Conservation (phyloP, 2,113 vertebrate genomes). For the Noturus placidus region DNA sequence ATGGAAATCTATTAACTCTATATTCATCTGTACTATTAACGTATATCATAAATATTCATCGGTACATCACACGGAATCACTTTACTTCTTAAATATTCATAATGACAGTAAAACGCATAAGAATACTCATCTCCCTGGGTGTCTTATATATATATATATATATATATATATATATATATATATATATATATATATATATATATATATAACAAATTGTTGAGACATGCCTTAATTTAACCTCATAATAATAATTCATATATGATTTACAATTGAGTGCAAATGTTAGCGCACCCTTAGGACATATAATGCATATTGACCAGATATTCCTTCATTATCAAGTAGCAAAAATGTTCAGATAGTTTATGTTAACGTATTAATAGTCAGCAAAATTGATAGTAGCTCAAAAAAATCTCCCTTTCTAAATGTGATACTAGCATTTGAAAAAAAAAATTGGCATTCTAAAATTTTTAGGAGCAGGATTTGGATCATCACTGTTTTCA, state of each 20-base stretch:
- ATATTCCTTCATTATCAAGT: neutral
- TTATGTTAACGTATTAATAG: neutral
- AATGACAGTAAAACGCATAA: neutral
- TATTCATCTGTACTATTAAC: conserved; percentile 38
- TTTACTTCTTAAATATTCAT: neutral
- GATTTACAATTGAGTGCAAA: neutral
- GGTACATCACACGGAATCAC: neutral
- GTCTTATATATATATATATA: neutral
- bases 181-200: too few species aligned
- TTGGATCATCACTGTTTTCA: neutral
- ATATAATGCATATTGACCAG: neutral
- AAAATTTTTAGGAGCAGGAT: neutral
- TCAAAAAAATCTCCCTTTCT: neutral
- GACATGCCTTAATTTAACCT: neutral
- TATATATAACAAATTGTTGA: neutral
- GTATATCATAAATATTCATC: neutral
- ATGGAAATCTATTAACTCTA: conserved; percentile 32
- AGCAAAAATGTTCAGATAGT: neutral
- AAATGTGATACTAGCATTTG: neutral
- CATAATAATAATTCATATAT: neutral
- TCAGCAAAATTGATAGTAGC: neutral
- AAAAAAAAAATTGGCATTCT: neutral
- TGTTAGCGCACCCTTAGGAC: neutral
- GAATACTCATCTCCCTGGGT: neutral
- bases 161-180: too few species aligned